Base-by-base conservation (phyloP, 2,888 invertebrate species). In the Thecophora atra region DNA sequence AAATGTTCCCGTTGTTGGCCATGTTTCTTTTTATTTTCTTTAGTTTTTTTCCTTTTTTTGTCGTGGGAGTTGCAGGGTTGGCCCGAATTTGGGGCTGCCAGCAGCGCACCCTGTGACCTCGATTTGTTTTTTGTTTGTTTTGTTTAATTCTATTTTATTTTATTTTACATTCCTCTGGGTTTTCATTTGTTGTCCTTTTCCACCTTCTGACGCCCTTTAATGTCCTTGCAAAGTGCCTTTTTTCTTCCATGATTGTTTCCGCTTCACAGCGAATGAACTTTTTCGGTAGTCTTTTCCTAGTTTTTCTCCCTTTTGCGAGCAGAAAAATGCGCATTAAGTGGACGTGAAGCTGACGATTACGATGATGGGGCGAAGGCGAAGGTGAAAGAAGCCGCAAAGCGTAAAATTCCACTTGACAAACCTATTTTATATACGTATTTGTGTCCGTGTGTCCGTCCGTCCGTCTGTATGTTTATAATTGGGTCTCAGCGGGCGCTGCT, bases 81-180 rank as follows among this genome's bases (percentile, higher is more conserved):
- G 21, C 21, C 3, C 26, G 37, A 15, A 15, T 63, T 42, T 30
- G 62, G 62, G 19, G 30, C 37, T 37, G 37, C n/a, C n/a, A n/a
- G 64, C 44, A 77, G 81, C 84, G 81, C 84, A 82, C 84, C 84
- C 81, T 84, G 81, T 83, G 84, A 83, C 84, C 83, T 81, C 83
- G 82, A 83, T 83, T 84, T 81, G 79, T 81, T 78, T 78, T 79
- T 24, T 24, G 77, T 78, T 78, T 30, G 4, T 37, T 37, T 69
- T 69, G 37, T 30, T 26, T 58, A 42, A 54, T 42, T 51, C 54
- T 76, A 37, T 37, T 37, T 37, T 75, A 65, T 74, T 76, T 77
- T 78, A 77, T 77, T 81, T 80, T 80, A 79, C 56, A 13, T 56
- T 3, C 21, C 19, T n/a, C 51, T n/a, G n/a, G 79, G 1, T 28